These are phyloP conservation scores for Thecophora atra DNA, from an alignment of 2,888 invertebrate genomes.

Conservation along the genomic window DNA sequence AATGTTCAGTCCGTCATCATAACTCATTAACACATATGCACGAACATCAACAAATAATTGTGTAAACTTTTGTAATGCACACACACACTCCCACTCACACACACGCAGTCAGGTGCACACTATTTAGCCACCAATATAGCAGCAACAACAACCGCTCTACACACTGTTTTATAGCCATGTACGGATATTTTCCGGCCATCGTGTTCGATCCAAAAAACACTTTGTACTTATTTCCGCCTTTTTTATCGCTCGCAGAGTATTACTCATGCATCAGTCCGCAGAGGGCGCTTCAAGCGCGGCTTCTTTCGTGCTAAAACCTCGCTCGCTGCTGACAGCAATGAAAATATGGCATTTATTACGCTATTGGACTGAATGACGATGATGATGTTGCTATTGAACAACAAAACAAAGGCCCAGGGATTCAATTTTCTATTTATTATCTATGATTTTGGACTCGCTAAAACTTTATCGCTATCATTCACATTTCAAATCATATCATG, in stretches of 20 bases:
- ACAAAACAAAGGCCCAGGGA: not conserved
- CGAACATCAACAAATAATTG: not conserved
- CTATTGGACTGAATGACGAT: slow-evolving; percentile 8
- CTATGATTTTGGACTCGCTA: not conserved
- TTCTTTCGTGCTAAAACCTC: not conserved
- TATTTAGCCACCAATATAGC: not conserved
- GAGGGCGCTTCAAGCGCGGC: not conserved
- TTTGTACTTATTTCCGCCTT: slow-evolving; percentile 4
- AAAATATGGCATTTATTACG: slow-evolving; percentile 14
- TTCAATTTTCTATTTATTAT: not conserved
- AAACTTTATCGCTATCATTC: not conserved
- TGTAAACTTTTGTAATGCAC: not conserved
- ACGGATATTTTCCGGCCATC: not conserved
- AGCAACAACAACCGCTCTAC: not conserved
- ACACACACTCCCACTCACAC: too few relatives aligned
- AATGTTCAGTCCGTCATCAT: not conserved
- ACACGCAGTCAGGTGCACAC: too few relatives aligned
- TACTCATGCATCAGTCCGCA: slow-evolving; percentile 17
- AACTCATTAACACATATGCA: not conserved
- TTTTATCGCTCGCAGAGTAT: slow-evolving; percentile 1
- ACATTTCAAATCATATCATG: not conserved
- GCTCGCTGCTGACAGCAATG: not conserved
- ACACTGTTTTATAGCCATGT: not conserved
- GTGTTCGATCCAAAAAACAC: not conserved
- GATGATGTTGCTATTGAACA: not conserved